phyloP scores from a whole-genome alignment of 2,113 vertebrate genomes.

The Cygnus atratus region DNA sequence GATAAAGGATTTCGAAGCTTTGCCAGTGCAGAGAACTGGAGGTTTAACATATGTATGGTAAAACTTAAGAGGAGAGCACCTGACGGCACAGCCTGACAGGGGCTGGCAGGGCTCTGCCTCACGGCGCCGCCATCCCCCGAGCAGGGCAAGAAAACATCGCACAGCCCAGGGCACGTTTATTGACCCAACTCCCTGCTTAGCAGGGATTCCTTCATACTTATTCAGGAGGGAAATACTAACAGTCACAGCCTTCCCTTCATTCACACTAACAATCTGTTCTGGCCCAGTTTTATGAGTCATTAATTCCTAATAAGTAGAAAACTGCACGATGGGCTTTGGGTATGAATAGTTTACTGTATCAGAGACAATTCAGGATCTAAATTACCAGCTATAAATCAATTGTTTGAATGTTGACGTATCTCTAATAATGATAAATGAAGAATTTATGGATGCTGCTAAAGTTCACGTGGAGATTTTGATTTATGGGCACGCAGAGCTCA shows the following conservation, averaged over 20 bases:
- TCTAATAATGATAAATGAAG: slow-evolving; percentile 67
- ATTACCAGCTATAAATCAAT: slow-evolving; percentile 59
- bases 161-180: fast-evolving
- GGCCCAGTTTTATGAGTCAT: slow-evolving; percentile 26
- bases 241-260: background rate
- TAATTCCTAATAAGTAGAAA: slow-evolving; percentile 61
- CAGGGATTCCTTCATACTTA: fast-evolving
- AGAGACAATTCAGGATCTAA: slow-evolving; percentile 38
- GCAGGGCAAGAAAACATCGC: background rate
- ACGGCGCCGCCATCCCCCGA: fast-evolving
- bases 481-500: background rate
- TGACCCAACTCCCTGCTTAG: fast-evolving
- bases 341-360: slow-evolving; percentile 54
- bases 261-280: background rate
- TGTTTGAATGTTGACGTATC: slow-evolving; percentile 19
- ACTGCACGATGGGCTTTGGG: slow-evolving; percentile 1
- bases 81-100: background rate
- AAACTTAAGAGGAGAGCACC: background rate
- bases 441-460: slow-evolving; percentile 54
- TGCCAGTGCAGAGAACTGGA: background rate
- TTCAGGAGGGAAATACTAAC: background rate
- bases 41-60: background rate
- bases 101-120: background rate
- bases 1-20: slow-evolving; percentile 24
- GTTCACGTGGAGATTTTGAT: slow-evolving; percentile 41